phyloP scores from a whole-genome alignment of 2,888 invertebrate species.

The Meghimatium bilineatum region DNA sequence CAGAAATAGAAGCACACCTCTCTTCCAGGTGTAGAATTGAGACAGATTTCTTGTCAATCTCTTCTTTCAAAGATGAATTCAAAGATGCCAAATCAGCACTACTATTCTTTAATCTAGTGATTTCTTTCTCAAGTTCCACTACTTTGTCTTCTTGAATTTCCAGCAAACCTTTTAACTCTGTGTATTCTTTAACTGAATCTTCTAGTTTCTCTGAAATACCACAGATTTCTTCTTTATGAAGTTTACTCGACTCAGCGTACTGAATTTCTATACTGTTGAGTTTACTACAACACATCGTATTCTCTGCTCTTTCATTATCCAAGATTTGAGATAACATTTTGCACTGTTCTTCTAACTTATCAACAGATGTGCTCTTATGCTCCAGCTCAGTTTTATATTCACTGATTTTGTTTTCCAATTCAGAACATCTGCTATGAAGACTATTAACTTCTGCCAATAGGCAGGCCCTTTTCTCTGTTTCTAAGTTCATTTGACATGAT shows the following conservation, averaged over 20 bases:
- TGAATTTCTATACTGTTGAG: background rate
- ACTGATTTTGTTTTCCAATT: constrained; percentile 1
- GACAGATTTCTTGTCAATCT: background rate
- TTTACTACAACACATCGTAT: background rate
- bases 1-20: background rate
- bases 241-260: background rate
- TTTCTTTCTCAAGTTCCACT: constrained; percentile 16
- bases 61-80: background rate
- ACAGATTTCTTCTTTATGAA: background rate
- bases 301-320: background rate
- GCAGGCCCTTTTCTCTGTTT: background rate
- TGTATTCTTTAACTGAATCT: background rate
- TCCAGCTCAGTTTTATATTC: background rate
- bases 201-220: background rate
- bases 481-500: background rate
- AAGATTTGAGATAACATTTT: background rate
- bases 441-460: background rate
- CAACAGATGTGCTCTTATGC: background rate
- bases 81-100: background rate
- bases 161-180: background rate
- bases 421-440: background rate
- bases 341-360: constrained; percentile 27
- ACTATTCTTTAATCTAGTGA: background rate
- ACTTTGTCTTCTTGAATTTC: constrained; percentile 15
- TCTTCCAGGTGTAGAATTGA: background rate